Evolutionary conservation across 2,113 vertebrate species (phyloP), one percentile per base, ranked within the genome.

Genomic region (Oryzias celebensis): DNA sequence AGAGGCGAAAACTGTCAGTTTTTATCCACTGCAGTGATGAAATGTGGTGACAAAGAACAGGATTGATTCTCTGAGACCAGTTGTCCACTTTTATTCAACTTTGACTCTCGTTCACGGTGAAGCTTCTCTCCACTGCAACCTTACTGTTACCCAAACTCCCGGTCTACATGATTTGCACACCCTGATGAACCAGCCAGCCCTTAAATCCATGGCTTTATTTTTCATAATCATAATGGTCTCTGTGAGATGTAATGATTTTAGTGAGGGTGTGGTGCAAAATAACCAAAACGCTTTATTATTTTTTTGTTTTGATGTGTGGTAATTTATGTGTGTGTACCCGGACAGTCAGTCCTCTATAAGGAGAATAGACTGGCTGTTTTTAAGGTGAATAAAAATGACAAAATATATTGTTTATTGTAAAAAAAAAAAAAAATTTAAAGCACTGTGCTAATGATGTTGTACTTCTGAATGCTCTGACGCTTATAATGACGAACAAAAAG

Each of bases 281-380:
- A 81, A 93, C 87, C 88, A 91, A 91, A 92, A 87, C 60, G 76
- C 71, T 84, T 74, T 61, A 47, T 47, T 47, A 47, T 47, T 6
- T 8, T 24, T 58, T 45, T 41, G 51, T 12, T 50, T 69, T 80
- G 87, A 77, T 75, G 67, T 59, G 20, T 47, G 10, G 53, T 80
- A 80, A 75, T 87, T 76, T 77, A 23, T 80, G 74, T 86, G 86
- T 63, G 83, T 86, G 36, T 84, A 51, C 58, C 81, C 86, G n/a
- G 70, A 87, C 62, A 66, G 78, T 85, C 68, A 69, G 77, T 85
- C 75, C 80, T 82, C 63, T 80, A 77, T 75, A 82, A 78, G 86
- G 84, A 90, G 75, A 88, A 89, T 82, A 88, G 86, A 79, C 78
- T 88, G 78, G 85, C 85, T 93, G 92, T 92, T 93, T 92, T 93